Percentiles rank a stretch among this genome's conserved stretches.
These are phyloP conservation scores for Cyanoliseus patagonus DNA, from an alignment of 2,113 vertebrate genomes.

Conservation along the genomic window DNA sequence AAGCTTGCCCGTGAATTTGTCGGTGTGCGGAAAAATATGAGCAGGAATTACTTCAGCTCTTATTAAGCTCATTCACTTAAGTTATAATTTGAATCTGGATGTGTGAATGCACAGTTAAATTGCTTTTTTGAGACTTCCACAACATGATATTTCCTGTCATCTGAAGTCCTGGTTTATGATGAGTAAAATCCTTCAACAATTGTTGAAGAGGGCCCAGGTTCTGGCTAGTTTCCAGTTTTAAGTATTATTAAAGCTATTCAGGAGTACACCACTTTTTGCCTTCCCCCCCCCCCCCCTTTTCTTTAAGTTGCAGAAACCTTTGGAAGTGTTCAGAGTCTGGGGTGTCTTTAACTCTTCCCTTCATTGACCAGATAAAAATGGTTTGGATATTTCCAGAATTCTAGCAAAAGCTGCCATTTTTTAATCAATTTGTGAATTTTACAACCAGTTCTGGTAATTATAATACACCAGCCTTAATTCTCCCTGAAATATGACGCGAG, in stretches of 20 bases:
- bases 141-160: background rate
- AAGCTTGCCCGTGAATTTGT: background rate
- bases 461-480: background rate
- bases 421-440: background rate
- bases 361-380: background rate
- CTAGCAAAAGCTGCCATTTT: background rate
- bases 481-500: conserved; percentile 27
- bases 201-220: background rate
- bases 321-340: background rate
- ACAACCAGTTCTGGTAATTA: background rate
- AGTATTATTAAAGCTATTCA: background rate
- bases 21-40: background rate
- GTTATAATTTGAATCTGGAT: background rate
- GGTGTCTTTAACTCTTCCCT: background rate
- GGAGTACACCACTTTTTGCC: background rate
- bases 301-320: background rate
- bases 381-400: background rate
- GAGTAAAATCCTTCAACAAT: background rate
- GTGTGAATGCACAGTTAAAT: background rate
- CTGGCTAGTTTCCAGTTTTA: background rate
- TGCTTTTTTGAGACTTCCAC: background rate
- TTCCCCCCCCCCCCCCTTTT: background rate
- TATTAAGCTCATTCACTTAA: background rate
- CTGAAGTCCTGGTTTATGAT: background rate
- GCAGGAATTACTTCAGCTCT: background rate